phyloP scores from a whole-genome alignment of 2,888 invertebrate species.

The Trichacis sp. region DNA sequence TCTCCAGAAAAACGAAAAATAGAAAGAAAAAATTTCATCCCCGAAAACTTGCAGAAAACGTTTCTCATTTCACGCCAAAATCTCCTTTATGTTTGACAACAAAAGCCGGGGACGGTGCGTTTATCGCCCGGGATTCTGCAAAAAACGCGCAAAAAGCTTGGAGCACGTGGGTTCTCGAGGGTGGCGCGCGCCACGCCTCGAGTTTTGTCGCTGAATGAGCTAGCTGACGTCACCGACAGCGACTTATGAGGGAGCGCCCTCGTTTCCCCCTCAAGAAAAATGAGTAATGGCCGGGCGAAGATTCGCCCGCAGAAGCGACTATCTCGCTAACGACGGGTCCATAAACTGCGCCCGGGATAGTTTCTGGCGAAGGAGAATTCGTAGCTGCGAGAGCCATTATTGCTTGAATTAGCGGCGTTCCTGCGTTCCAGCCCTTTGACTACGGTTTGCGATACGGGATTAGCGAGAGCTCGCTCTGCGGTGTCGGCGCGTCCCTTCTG shows the following conservation, averaged over 20 bases:
- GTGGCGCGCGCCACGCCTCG: not conserved
- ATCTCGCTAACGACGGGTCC: conserved; percentile 30
- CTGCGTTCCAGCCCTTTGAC: conserved; percentile 58
- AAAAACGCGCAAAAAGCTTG: not conserved
- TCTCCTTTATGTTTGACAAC: conserved; percentile 1
- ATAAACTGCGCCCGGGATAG: conserved; percentile 24
- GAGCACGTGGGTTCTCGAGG: conserved; percentile 2
- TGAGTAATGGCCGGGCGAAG: conserved; percentile 22
- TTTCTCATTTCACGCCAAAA: not conserved
- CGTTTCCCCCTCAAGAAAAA: conserved; percentile 30
- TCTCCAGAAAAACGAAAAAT: not conserved
- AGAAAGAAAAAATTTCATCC: not conserved
- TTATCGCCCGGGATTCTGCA: conserved; percentile 2
- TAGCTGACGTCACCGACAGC: conserved; percentile 26
- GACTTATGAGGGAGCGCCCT: conserved; percentile 42
- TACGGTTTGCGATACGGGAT: conserved; percentile 55
- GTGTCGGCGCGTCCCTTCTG: conserved; percentile 51
- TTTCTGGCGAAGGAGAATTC: conserved; percentile 30
- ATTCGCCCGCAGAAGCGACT: conserved; percentile 20
- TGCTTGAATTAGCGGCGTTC: conserved; percentile 58
- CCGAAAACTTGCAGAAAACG: not conserved
- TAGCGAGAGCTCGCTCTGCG: conserved; percentile 34
- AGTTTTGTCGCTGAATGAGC: conserved; percentile 2
- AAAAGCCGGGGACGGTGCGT: not conserved
- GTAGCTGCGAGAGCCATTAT: conserved; percentile 58